Evolutionary conservation across 1,140 invertebrate species (phyloP), one percentile per base, ranked within the genome.

Genomic region (Plectrocnemia conspersa): DNA sequence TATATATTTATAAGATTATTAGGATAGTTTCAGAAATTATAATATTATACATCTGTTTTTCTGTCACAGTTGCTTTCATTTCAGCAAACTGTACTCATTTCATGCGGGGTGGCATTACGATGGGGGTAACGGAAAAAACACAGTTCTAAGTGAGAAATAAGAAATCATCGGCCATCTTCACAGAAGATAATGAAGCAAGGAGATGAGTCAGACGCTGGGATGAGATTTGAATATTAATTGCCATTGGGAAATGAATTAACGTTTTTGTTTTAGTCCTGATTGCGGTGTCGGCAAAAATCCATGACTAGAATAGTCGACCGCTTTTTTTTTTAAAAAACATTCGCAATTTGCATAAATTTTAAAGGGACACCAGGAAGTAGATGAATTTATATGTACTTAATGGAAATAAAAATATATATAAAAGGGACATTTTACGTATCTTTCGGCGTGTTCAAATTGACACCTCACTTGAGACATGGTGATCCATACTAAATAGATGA

Each of bases 181-280:
- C 52, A 15, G 41, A 25, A 49, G 56, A 58, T 58, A 62, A 62
- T 62, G 52, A 62, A 49, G 58, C 59, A 56, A 62, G 59, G 59
- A 62, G 59, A 62, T 62, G 59, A 62, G 23, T 62, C 59, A 62
- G 59, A 62, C 59, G 44, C 36, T 24, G 27, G 29, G 53, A 62
- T 62, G 59, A 50, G 59, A 62, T 62, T 62, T 62, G 59, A 62
- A 62, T 62, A 62, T 62, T 62, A 62, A 62, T 62, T 62, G 56
- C 59, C 56, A 58, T 58, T 58, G 59, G 59, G 56, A 58, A 53
- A 62, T 62, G 56, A 62, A 62, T 62, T 62, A 62, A 62, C 55
- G 59, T 58, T 62, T 62, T 62, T 62, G 56, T 61, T 60, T 60
- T 60, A 27, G 49, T 27, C 54, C 50, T 61, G 59, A 61, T 61